phyloP scores from a whole-genome alignment of 2,113 vertebrate species.

The Brachyhypopomus gauderio region DNA sequence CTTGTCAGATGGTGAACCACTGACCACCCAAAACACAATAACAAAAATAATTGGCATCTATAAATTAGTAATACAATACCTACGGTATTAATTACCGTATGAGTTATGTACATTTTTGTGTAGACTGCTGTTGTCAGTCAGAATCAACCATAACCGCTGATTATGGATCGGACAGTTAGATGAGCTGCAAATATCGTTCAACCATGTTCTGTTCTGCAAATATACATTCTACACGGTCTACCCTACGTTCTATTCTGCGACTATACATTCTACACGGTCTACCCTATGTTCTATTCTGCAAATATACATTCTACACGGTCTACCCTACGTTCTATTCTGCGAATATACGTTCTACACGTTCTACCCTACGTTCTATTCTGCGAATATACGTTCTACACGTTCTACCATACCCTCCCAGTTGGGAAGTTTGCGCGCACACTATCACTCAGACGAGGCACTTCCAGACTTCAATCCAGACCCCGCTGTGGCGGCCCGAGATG shows the following conservation, averaged over 20 bases:
- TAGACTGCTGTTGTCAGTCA: too few relatives aligned
- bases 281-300: too few relatives aligned
- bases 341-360: too few relatives aligned
- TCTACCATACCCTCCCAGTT: background rate
- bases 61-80: background rate
- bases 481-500: background rate
- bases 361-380: too few relatives aligned
- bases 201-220: background rate
- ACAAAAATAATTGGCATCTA: background rate
- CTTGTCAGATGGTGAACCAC: background rate
- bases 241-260: too few relatives aligned
- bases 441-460: background rate
- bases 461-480: constrained; percentile 17
- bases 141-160: background rate
- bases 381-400: background rate
- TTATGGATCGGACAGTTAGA: background rate
- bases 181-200: background rate
- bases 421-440: background rate
- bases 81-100: constrained; percentile 25
- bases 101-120: too few relatives aligned
- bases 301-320: too few relatives aligned
- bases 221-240: background rate
- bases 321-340: background rate
- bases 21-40: background rate
- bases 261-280: too few relatives aligned